Evolutionary conservation across 2,797 vertebrate species (phyloP).

Genomic region (Enteromius paludinosus): DNA sequence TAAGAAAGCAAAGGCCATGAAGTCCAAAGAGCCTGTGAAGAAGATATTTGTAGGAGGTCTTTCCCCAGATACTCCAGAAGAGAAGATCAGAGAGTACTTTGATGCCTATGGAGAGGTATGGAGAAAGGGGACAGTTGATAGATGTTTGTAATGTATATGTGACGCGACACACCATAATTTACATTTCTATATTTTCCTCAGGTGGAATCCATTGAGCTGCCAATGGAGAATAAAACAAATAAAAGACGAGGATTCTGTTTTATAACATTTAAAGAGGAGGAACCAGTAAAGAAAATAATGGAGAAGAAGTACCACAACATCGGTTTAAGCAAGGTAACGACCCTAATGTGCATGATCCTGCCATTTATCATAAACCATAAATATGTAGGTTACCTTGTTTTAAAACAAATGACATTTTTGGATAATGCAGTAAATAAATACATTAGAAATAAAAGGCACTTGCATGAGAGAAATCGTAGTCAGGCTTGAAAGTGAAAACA

Average conservation of each 20-base stretch:
- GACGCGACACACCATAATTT: neutral
- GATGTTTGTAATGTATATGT: neutral
- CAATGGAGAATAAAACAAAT: slow-evolving; percentile 99
- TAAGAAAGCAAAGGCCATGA: slow-evolving; percentile 99
- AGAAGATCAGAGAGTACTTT: slow-evolving; percentile 98
- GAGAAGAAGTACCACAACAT: slow-evolving; percentile 99
- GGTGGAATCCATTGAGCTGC: slow-evolving; percentile 96
- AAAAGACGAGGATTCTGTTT: slow-evolving; percentile 99
- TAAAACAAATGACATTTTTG: neutral
- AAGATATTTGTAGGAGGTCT: slow-evolving; percentile 99
- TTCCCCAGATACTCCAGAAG: slow-evolving; percentile 96
- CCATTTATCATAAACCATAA: neutral
- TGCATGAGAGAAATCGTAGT: neutral
- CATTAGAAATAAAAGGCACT: neutral
- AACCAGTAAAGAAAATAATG: slow-evolving; percentile 96
- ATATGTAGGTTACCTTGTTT: neutral
- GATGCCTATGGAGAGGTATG: slow-evolving; percentile 93
- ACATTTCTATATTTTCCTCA: slow-evolving; percentile 60
- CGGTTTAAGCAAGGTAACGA: slow-evolving; percentile 93
- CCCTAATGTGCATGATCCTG: neutral
- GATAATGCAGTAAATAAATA: neutral
- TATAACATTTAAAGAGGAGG: slow-evolving; percentile 97
- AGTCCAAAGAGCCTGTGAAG: slow-evolving; percentile 97
- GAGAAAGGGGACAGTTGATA: neutral
- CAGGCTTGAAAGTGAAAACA: neutral